phyloP scores from a whole-genome alignment of 1,140 invertebrate genomes.

The Anagrus nilaparvatae region DNA sequence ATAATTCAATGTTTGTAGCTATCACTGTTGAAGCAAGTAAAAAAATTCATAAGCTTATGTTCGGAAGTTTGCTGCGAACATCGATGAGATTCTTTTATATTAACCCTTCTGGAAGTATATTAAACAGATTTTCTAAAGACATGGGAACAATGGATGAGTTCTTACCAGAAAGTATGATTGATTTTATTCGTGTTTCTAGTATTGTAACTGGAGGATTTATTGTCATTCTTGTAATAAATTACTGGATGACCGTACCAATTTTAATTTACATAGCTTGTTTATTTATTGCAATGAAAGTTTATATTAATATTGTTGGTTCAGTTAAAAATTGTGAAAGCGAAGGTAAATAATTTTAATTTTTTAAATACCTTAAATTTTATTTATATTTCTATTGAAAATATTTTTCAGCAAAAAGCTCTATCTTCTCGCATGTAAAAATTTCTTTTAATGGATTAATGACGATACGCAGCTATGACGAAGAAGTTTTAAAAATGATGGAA shows the following conservation, averaged over 20 bases:
- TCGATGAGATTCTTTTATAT: constrained; percentile 59
- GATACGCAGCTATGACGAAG: constrained; percentile 61
- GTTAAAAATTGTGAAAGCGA: constrained; percentile 74
- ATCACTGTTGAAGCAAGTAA: constrained; percentile 53
- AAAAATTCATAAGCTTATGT: constrained; percentile 58
- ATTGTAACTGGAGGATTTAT: constrained; percentile 52
- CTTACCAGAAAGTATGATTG: constrained; percentile 63
- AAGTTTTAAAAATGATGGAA: constrained; percentile 57
- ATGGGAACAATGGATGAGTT: constrained; percentile 74
- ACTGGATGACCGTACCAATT: constrained; percentile 61
- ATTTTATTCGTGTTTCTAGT: constrained; percentile 50
- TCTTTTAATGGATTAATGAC: constrained; percentile 70
- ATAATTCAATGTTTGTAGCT: too few species aligned
- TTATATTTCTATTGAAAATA: constrained; percentile 1
- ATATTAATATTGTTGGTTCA: constrained; percentile 65
- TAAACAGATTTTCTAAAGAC: constrained; percentile 83
- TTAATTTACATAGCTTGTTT: constrained; percentile 56
- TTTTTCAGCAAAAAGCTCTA: constrained; percentile 54
- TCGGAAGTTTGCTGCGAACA: constrained; percentile 47
- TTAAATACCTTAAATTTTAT: not conserved
- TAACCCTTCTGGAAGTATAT: constrained; percentile 59
- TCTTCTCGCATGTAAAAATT: constrained; percentile 67
- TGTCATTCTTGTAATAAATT: constrained; percentile 63
- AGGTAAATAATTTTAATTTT: constrained; percentile 44
- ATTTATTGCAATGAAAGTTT: constrained; percentile 57